phyloP scores from a whole-genome alignment of 1,140 invertebrate species.

The Whitmania pigra region DNA sequence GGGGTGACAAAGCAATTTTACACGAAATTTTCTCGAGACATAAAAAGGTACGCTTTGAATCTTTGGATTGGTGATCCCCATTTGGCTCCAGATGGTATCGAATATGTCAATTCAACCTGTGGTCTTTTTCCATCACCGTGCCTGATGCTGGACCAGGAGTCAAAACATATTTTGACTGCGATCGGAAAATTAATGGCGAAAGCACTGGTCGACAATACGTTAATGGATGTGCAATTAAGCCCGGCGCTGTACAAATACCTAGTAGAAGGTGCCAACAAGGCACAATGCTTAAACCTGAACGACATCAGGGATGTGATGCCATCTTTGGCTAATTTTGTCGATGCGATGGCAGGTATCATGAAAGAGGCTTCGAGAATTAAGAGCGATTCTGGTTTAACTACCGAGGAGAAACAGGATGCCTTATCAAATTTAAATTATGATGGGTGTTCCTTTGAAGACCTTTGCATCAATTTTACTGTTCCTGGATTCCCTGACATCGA shows the following conservation, averaged over 20 bases:
- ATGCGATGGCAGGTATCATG: too few species aligned
- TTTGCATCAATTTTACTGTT: slow-evolving; percentile 84
- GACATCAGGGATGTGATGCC: too few species aligned
- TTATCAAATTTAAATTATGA: slow-evolving; percentile 64
- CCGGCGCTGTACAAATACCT: too few species aligned
- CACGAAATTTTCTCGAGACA: too few species aligned
- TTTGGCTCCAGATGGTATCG: slow-evolving; percentile 24
- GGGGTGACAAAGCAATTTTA: too few species aligned
- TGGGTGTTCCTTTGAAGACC: slow-evolving; percentile 76
- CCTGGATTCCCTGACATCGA: slow-evolving; percentile 86
- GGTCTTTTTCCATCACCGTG: slow-evolving; percentile 82
- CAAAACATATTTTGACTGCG: slow-evolving; percentile 71
- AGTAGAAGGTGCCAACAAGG: not conserved
- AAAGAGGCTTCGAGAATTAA: too few species aligned
- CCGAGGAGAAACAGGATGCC: slow-evolving; percentile 43
- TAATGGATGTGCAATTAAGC: too few species aligned
- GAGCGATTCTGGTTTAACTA: too few species aligned
- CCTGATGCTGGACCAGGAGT: slow-evolving; percentile 72
- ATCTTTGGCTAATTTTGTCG: too few species aligned
- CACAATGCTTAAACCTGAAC: slow-evolving; percentile 16
- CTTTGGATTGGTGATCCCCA: too few species aligned
- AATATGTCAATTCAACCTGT: slow-evolving; percentile 63
- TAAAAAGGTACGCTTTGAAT: too few species aligned
- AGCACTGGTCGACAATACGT: slow-evolving; percentile 81
- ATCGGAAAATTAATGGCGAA: slow-evolving; percentile 98